Evolutionary conservation across 1,140 invertebrate genomes (phyloP), one percentile per base, ranked within the genome.

Genomic region (Probaryconus sp.): DNA sequence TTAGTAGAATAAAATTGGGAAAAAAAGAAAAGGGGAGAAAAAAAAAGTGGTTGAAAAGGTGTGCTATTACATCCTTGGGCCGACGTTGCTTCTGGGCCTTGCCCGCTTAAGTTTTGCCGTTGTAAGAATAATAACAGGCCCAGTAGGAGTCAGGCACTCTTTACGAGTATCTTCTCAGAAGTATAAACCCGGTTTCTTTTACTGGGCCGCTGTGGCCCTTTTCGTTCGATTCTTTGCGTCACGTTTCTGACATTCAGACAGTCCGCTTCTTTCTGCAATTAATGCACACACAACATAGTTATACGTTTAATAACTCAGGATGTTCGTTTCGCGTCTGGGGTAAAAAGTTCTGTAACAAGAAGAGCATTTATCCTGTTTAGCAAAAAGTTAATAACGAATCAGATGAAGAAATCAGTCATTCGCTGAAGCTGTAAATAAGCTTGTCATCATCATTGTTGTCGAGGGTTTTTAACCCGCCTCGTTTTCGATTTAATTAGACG

Each of bases 81-180:
- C 67, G 63, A 71, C 77, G 56, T 77, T 69, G 73, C 77, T 71
- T 69, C 76, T 76, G 79, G 76, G 77, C 76, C 74, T 71, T 76
- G 79, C 75, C 76, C 73, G 73, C 61, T 83, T 50, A 77, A 84
- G 80, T 80, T 76, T 67, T 73, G 74, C 73, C 64, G 69, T 73
- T 74, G 76, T 78, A 31, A 60, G 77, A 82, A 80, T 87, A 87
- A 86, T 87, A 86, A 87, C 85, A 87, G 83, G 84, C 72, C 73
- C 76, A 81, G 80, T 79, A 65, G 79, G 76, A 82, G 77, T 79
- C 80, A 79, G 76, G 79, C 75, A 69, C 76, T 83, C 84, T 87
- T 87, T 87, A 87, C 84, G 84, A 87, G 80, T 82, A 50, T 82
- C 81, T 87, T 87, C 85, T 70, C 81, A 87, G 85, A 87, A 87